Evolutionary conservation across 2,113 vertebrate species (phyloP).

Genomic region (Brienomyrus brachyistius): DNA sequence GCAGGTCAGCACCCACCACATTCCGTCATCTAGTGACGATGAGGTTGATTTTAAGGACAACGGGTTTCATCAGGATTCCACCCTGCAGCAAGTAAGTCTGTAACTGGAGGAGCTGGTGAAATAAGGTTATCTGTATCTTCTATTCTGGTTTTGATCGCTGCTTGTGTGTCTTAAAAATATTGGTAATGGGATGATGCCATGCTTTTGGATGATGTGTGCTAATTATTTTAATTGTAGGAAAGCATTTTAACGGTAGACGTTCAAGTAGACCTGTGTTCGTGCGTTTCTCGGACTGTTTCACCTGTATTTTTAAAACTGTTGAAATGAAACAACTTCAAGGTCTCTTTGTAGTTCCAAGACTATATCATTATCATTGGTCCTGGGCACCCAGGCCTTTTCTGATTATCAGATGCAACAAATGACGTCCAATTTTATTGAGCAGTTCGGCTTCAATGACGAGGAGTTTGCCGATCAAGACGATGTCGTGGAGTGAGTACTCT

Average conservation of each 20-base stretch:
- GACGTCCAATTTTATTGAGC: conserved; percentile 99
- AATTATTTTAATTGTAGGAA: not conserved
- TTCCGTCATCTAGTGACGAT: conserved; percentile 96
- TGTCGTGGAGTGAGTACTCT: conserved; percentile 96
- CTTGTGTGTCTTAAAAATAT: not conserved
- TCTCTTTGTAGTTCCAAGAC: conserved; percentile 78
- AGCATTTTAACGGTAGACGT: not conserved
- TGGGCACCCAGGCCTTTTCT: conserved; percentile 99
- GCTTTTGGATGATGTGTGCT: not conserved
- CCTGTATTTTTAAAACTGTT: conserved; percentile 39
- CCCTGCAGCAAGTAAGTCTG: conserved; percentile 93
- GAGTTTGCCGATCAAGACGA: conserved; percentile 99
- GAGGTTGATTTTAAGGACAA: conserved; percentile 98
- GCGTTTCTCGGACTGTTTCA: conserved; percentile 14
- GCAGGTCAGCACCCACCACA: conserved; percentile 94
- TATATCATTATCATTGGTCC: conserved; percentile 98
- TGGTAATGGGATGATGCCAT: not conserved
- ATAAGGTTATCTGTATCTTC: not conserved
- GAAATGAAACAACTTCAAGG: conserved; percentile 40
- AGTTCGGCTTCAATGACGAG: conserved; percentile 99
- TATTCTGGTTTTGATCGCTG: not conserved
- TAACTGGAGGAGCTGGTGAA: conserved; percentile 18
- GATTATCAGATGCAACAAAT: conserved; percentile 99
- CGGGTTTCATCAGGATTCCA: conserved; percentile 94
- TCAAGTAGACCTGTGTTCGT: not conserved